phyloP scores from a whole-genome alignment of 1,140 invertebrate species.

The Drosophila subobscura region DNA sequence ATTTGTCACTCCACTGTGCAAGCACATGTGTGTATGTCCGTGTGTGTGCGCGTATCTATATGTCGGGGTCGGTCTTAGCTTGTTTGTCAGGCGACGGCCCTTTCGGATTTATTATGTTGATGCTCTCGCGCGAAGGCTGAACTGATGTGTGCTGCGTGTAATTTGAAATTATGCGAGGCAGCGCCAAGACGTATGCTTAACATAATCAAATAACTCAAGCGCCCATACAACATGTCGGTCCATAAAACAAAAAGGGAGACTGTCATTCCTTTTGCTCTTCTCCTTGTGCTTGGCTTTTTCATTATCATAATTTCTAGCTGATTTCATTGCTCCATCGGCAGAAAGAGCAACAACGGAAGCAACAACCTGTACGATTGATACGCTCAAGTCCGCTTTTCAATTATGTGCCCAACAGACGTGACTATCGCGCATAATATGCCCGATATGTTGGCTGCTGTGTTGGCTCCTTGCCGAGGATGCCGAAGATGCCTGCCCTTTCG shows the following conservation, averaged over 20 bases:
- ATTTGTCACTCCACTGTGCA: slow-evolving; percentile 59
- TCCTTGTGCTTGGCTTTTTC: slow-evolving; percentile 53
- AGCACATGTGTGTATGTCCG: slow-evolving; percentile 5
- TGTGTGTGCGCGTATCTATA: slow-evolving; percentile 10
- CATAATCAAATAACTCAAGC: slow-evolving; percentile 81
- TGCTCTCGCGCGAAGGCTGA: slow-evolving; percentile 11
- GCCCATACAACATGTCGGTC: slow-evolving; percentile 44
- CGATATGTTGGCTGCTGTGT: slow-evolving; percentile 46
- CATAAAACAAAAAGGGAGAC: slow-evolving; percentile 28
- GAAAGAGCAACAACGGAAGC: not conserved
- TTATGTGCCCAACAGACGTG: slow-evolving; percentile 73
- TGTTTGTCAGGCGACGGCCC: slow-evolving; percentile 70
- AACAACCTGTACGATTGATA: slow-evolving; percentile 68
- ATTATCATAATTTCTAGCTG: slow-evolving; percentile 81
- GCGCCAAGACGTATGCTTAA: slow-evolving; percentile 69
- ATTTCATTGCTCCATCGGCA: slow-evolving; percentile 56
- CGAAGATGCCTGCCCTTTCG: slow-evolving; percentile 6
- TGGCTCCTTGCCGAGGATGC: not conserved
- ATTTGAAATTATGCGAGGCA: slow-evolving; percentile 76
- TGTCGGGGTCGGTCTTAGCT: slow-evolving; percentile 35
- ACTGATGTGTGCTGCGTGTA: slow-evolving; percentile 67
- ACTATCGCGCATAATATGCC: slow-evolving; percentile 73
- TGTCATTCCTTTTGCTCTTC: not conserved
- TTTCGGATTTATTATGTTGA: slow-evolving; percentile 76
- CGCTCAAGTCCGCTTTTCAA: slow-evolving; percentile 79